These are phyloP conservation scores for Contarinia nasturtii DNA, from an alignment of 1,140 invertebrate genomes.

Conservation along the genomic window DNA sequence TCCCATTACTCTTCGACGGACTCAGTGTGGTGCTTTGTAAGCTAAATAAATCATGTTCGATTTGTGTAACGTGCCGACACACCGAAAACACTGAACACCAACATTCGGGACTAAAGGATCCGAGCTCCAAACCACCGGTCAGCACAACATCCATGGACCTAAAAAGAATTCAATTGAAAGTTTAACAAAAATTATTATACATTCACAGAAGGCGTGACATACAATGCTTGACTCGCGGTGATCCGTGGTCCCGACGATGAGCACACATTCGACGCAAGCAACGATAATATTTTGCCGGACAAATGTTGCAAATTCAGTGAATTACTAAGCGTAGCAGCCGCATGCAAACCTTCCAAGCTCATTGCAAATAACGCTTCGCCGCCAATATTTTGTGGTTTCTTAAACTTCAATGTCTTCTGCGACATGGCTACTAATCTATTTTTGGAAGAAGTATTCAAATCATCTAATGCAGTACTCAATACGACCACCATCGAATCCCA, in stretches of 20 bases:
- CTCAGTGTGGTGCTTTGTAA: constrained; percentile 29
- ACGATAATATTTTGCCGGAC: constrained; percentile 20
- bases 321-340: constrained; percentile 55
- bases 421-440: constrained; percentile 31
- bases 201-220: too few relatives aligned
- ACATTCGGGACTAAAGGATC: constrained; percentile 75
- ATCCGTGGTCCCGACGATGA: constrained; percentile 44
- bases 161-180: too few relatives aligned
- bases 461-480: constrained; percentile 52
- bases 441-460: constrained; percentile 26
- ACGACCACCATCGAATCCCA: constrained; percentile 84
- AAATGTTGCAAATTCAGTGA: constrained; percentile 56
- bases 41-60: constrained; percentile 76
- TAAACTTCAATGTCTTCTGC: constrained; percentile 28
- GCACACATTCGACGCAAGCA: constrained; percentile 22
- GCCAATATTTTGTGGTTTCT: constrained; percentile 35
- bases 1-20: constrained; percentile 20
- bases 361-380: constrained; percentile 57
- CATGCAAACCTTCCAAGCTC: constrained; percentile 76
- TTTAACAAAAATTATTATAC: too few relatives aligned
- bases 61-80: constrained; percentile 73
- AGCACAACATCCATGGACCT: constrained; percentile 71
- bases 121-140: constrained; percentile 64
- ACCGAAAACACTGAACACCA: constrained; percentile 86
- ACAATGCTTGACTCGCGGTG: constrained; percentile 64